phyloP scores from a whole-genome alignment of 2,113 vertebrate species.

The Siphamia tubifer region DNA sequence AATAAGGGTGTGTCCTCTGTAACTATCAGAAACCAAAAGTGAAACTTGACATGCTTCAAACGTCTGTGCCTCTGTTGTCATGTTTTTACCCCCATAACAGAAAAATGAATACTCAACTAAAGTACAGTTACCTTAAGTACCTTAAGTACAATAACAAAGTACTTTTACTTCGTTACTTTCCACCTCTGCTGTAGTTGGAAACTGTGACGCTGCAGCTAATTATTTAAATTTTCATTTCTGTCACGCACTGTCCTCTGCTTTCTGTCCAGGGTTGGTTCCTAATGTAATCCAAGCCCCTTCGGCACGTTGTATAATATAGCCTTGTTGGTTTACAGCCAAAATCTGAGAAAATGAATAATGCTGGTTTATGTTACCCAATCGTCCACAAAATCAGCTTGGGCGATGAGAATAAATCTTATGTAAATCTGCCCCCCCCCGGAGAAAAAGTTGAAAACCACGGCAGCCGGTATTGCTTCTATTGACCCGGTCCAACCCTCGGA shows the following conservation, averaged over 20 bases:
- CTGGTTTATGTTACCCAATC: conserved; percentile 37
- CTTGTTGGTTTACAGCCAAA: conserved; percentile 30
- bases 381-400: conserved; percentile 32
- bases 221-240: neutral
- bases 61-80: too few relatives aligned
- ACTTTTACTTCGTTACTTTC: too few relatives aligned
- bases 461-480: conserved; percentile 49
- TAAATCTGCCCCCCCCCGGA: conserved; percentile 26
- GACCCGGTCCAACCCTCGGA: conserved; percentile 48
- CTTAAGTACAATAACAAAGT: too few relatives aligned
- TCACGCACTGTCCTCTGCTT: neutral
- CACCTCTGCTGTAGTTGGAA: too few relatives aligned
- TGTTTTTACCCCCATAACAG: too few relatives aligned
- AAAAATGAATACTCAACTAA: too few relatives aligned
- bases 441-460: conserved; percentile 46
- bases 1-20: too few relatives aligned
- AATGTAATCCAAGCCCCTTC: neutral
- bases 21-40: too few relatives aligned
- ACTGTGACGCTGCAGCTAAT: neutral
- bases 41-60: too few relatives aligned
- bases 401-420: conserved; percentile 31
- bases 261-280: neutral
- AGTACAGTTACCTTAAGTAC: too few relatives aligned
- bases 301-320: neutral
- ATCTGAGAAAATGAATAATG: conserved; percentile 40